Base-by-base conservation (phyloP, 2,113 vertebrate genomes). In the Salvelinus sp. region DNA sequence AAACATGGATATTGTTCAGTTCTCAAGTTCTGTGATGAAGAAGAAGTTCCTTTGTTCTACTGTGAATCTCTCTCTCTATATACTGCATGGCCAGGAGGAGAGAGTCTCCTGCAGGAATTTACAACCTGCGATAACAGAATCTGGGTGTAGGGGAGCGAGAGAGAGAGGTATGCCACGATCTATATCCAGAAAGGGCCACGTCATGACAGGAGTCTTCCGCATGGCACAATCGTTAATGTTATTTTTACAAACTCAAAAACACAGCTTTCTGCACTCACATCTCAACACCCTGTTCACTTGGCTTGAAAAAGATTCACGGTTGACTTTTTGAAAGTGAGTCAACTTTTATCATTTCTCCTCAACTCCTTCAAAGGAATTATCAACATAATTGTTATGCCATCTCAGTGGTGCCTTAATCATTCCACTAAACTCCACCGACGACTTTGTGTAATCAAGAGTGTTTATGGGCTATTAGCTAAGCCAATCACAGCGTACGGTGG, bases 401-500 rank as follows among this genome's bases (percentile, higher is more conserved):
- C 82, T 65, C 30, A 18, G 22, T 30, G 77, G 74, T n/a, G 1
- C 28, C 22, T 60, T 20, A 30, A 50, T 81, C 72, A 76, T 68
- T 79, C 67, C 71, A 72, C 73, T 73, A 82, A 85, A 85, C 58
- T 77, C 75, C 73, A 72, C 74, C 79, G 69, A 65, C 75, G 79
- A 69, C 80, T 82, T 79, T 78, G 78, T 76, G 64, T 78, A 85
- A 81, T 86, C 80, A 84, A 54, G n/a, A 57, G 77, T 70, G 58
- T 54, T 83, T 48, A 82, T 78, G 78, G 82, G 74, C 74, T 73
- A 85, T 84, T 83, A 82, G 81, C 82, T 83, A 22, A 74, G 74
- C 77, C 80, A 77, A 82, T 86, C 76, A 77, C 1, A 3, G 69
- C 63, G 64, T 4, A 0, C 18, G 23, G 72, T 67, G 65, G 74